Evolutionary conservation across 2,888 invertebrate genomes (phyloP), one percentile per base, ranked within the genome.

Genomic region (Lissonota sp.): DNA sequence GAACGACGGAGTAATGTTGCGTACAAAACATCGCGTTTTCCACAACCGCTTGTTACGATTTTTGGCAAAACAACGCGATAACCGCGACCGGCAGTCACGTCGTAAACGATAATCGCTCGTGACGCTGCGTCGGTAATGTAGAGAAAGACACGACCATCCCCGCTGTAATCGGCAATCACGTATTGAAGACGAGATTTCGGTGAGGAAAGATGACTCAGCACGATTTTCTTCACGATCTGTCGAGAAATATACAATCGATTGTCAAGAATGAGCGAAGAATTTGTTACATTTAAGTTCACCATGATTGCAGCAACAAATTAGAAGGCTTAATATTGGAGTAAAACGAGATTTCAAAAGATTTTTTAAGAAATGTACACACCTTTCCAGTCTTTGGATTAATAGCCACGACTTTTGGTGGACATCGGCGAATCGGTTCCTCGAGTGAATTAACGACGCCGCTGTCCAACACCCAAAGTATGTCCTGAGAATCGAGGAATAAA

Each of bases 1-100:
- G 94, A 92, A 72, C 94, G 94, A 8, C 94, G 94, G 0, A 95
- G 93, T 1, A 96, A 91, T 0, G 95, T 94, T 12, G 96, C 93
- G 88, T 96, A 96, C 0, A 97, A 93, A 0, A 96, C 96, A 83
- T 95, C 94, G 6, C 94, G 93, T 8, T 94, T 93, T 0, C 93
- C 90, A 82, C 94, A 93, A 0, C 94, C 94, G 0, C 90, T 88
- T 0, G 93, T 90, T 0, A 94, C 93, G 0, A 94, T 94, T 86
- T 93, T 93, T 0, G 95, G 95, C 39, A 95, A 90, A 0, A 95
- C 93, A 0, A 96, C 95, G 4, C 96, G 93, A 92, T 95, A 96
- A 5, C 95, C 95, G 6, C 94, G 94, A 79, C 94, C 94, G 2
- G 94, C 93, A 7, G 94, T 93, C 3, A 95, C 94, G 87, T 96